phyloP scores from a whole-genome alignment of 2,113 vertebrate genomes.

The Tupaia tana region DNA sequence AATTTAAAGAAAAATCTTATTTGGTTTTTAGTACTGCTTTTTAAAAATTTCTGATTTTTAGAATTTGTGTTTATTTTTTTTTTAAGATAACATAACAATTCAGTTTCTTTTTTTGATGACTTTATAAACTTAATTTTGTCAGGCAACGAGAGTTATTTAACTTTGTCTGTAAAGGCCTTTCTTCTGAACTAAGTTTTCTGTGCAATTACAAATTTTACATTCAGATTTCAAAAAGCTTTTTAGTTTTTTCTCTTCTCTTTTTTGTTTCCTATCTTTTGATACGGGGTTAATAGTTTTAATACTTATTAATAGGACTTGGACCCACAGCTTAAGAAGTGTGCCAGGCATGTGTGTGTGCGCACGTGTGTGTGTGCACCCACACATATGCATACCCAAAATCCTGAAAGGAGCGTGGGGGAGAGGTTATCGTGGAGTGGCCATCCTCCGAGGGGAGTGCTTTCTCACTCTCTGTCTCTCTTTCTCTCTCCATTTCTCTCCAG shows the following conservation, averaged over 20 bases:
- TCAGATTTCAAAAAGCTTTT: background rate
- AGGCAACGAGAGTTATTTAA: background rate
- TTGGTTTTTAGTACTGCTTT: background rate
- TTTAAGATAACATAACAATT: conserved; percentile 30
- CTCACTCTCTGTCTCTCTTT: too few relatives aligned
- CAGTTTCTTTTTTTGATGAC: conserved; percentile 26
- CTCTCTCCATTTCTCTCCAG: too few relatives aligned
- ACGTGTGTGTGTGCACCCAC: too few relatives aligned
- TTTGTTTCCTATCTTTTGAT: conserved; percentile 13
- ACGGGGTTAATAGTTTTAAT: conserved; percentile 10
- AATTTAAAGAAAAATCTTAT: background rate
- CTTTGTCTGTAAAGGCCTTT: background rate
- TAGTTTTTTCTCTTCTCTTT: background rate
- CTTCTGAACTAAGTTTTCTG: conserved; percentile 47
- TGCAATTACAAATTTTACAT: conserved; percentile 37
- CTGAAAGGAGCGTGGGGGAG: too few relatives aligned
- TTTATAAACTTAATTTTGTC: conserved; percentile 24
- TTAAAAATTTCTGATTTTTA: conserved; percentile 3
- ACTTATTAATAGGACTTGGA: too few relatives aligned
- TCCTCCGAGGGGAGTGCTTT: too few relatives aligned
- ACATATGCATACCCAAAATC: too few relatives aligned
- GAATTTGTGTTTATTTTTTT: conserved; percentile 10
- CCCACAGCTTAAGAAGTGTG: too few relatives aligned
- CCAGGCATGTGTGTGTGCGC: too few relatives aligned
- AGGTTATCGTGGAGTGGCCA: too few relatives aligned